A percentile compares a stretch with the other conserved stretches of the same genome.
phyloP scores from a whole-genome alignment of 2,888 invertebrate genomes.

The Xestoiulus laeticollis region DNA sequence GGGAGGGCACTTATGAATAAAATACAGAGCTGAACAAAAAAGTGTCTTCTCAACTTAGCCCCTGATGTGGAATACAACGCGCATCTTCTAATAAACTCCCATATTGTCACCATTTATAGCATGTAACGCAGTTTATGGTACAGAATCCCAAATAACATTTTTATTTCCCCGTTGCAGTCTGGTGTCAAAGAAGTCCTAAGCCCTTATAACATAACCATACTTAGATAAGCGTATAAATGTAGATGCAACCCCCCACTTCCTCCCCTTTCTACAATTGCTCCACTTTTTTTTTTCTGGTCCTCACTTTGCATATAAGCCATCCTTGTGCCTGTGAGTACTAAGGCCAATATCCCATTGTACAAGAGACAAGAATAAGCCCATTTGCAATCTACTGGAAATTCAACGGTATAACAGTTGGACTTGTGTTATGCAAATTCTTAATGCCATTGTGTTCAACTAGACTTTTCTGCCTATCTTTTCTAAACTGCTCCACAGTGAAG shows the following conservation, averaged over 20 bases:
- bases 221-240: slow-evolving; percentile 42
- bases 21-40: slow-evolving; percentile 40
- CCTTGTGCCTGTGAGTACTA: slow-evolving; percentile 35
- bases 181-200: slow-evolving; percentile 48
- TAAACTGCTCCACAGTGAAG: slow-evolving; percentile 47
- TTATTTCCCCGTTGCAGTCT: slow-evolving; percentile 39
- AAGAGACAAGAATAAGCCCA: slow-evolving; percentile 48
- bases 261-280: slow-evolving; percentile 35
- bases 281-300: not conserved
- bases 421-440: slow-evolving; percentile 52
- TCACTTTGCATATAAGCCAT: slow-evolving; percentile 46
- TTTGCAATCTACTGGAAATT: slow-evolving; percentile 47
- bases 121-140: slow-evolving; percentile 42
- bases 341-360: slow-evolving; percentile 46
- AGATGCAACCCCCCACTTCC: slow-evolving; percentile 20
- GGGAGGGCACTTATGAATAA: slow-evolving; percentile 4
- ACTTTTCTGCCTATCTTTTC: slow-evolving; percentile 48
- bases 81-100: not conserved
- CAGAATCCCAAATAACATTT: slow-evolving; percentile 42
- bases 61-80: slow-evolving; percentile 27
- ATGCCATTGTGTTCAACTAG: slow-evolving; percentile 50
- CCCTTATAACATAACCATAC: slow-evolving; percentile 47
- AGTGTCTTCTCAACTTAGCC: not conserved
- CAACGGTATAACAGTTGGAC: slow-evolving; percentile 49
- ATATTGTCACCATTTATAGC: slow-evolving; percentile 39